phyloP scores from a whole-genome alignment of 2,888 invertebrate genomes.

The Dicycla oo region DNA sequence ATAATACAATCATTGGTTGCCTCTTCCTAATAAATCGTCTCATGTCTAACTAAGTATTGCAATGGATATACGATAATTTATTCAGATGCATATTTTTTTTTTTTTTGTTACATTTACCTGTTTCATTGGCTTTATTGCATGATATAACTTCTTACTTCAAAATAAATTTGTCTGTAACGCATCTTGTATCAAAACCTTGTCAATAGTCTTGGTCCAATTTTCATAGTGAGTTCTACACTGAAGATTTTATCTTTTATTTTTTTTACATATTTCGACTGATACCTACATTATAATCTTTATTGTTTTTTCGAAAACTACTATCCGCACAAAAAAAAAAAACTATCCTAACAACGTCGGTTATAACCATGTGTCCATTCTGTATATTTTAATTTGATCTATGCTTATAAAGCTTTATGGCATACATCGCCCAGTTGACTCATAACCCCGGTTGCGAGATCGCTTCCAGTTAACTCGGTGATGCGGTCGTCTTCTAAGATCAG shows the following conservation, averaged over 20 bases:
- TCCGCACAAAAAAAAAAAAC: background rate
- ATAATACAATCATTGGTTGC: too few relatives aligned
- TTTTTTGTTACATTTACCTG: too few relatives aligned
- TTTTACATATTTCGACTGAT: too few relatives aligned
- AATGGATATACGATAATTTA: background rate
- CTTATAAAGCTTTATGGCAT: slow-evolving; percentile 76
- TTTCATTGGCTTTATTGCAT: too few relatives aligned
- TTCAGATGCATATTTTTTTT: background rate
- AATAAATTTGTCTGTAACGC: background rate
- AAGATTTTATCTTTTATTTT: too few relatives aligned
- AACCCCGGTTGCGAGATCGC: slow-evolving; percentile 80
- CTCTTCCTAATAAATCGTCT: too few relatives aligned
- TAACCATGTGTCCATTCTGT: slow-evolving; percentile 22
- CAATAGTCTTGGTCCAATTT: too few relatives aligned
- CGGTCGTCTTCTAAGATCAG: slow-evolving; percentile 72
- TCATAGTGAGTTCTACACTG: too few relatives aligned
- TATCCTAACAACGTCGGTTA: background rate
- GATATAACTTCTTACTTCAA: background rate
- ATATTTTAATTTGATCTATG: slow-evolving; percentile 67
- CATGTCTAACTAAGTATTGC: background rate
- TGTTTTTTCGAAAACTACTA: background rate
- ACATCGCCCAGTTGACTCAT: slow-evolving; percentile 88
- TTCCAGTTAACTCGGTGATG: slow-evolving; percentile 83
- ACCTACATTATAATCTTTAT: background rate
- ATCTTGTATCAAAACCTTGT: background rate